Evolutionary conservation across 2,888 invertebrate species (phyloP).

Genomic region (Nudaria mundana): DNA sequence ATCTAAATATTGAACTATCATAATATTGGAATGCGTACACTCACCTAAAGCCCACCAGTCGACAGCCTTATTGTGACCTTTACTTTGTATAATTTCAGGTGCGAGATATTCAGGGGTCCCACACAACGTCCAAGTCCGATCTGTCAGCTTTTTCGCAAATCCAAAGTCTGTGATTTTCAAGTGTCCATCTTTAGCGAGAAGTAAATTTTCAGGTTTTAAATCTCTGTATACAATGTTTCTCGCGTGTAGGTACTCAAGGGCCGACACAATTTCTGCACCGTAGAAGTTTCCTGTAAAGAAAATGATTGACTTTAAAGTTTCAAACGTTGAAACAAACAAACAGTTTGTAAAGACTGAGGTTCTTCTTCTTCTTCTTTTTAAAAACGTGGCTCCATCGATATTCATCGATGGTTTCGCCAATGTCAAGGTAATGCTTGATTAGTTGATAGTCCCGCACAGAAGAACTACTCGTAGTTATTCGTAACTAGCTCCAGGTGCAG

Average conservation of each 20-base stretch:
- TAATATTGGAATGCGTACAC: too few relatives aligned
- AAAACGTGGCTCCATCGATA: too few relatives aligned
- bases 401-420: too few relatives aligned
- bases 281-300: constrained; percentile 89
- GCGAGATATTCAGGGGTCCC: constrained; percentile 99
- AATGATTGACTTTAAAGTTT: neutral
- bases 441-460: too few relatives aligned
- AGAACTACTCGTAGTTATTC: too few relatives aligned
- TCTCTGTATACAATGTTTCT: constrained; percentile 93
- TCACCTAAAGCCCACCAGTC: constrained; percentile 99
- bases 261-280: constrained; percentile 95
- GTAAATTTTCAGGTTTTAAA: constrained; percentile 96
- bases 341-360: too few relatives aligned
- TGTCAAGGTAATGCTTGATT: too few relatives aligned
- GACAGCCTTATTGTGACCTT: constrained; percentile 98
- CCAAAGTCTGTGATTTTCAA: constrained; percentile 99
- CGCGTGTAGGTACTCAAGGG: constrained; percentile 95
- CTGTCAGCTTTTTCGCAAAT: constrained; percentile 96
- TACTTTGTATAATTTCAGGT: constrained; percentile 97
- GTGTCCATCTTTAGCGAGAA: constrained; percentile 96
- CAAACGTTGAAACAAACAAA: neutral
- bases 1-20: neutral
- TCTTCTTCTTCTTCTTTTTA: too few relatives aligned
- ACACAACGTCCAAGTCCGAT: constrained; percentile 97
- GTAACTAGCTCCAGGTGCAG: too few relatives aligned